Percentiles rank a stretch among this genome's conserved stretches.
Evolutionary conservation across 2,888 invertebrate genomes (phyloP).

Genomic region (Vannuccia rotundouncinata): DNA sequence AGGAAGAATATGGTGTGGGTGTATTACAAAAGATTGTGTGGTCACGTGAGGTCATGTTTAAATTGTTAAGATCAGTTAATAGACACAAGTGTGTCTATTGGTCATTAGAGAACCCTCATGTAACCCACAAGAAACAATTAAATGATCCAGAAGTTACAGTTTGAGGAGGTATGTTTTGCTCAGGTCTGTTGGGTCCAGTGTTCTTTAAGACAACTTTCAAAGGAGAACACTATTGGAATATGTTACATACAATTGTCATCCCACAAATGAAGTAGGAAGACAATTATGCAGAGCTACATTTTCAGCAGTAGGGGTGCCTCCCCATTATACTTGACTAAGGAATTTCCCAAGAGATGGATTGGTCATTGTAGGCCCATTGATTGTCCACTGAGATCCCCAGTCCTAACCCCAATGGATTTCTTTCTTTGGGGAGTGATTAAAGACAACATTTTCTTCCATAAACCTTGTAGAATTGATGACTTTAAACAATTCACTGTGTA

Average conservation of each 20-base stretch:
- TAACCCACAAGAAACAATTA: background rate
- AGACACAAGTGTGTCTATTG: background rate
- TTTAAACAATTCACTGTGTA: background rate
- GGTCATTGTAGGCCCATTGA: constrained; percentile 13
- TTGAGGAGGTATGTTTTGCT: background rate
- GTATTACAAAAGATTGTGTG: background rate
- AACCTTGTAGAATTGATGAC: background rate
- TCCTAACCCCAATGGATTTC: background rate
- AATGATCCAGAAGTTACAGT: background rate
- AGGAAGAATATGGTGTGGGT: background rate
- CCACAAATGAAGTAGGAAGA: background rate
- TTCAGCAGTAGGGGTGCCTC: background rate
- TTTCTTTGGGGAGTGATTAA: constrained; percentile 14
- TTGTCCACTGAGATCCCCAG: background rate
- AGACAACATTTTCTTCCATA: background rate
- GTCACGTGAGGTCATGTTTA: background rate
- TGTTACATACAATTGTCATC: background rate
- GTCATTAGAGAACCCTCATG: background rate
- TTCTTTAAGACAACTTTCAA: background rate
- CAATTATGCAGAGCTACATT: background rate
- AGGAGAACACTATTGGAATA: background rate
- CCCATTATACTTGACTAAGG: background rate
- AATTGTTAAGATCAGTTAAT: background rate
- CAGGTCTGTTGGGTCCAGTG: constrained; percentile 1
- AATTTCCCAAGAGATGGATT: background rate